Evolutionary conservation across 2,888 invertebrate genomes (phyloP), one percentile per base, ranked within the genome.

Genomic region (Erebia ligea): DNA sequence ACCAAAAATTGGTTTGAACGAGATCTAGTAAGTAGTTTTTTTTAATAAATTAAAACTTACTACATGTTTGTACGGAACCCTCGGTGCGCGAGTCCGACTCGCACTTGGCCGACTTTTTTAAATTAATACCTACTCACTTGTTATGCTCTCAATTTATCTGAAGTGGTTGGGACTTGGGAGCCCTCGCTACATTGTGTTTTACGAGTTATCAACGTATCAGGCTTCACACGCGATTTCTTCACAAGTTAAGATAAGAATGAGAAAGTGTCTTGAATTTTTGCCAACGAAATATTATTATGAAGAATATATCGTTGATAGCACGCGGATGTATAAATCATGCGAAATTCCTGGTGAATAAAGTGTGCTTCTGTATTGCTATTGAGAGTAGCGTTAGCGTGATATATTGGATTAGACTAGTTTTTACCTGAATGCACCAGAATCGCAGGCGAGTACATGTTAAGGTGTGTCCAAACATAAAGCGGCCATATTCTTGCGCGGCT

Each of bases 191-290:
- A 71, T 69, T 74, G 74, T 73, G 68, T 73, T 74, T 74, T 73
- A 74, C 70, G 68, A 68, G 74, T 73, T 50, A 64, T 66, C 68
- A 58, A 73, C 70, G 59, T 76, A 77, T 77, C 77, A 66, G 68
- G 69, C 70, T 75, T 77, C 74, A 77, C 77, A 77, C 70, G 74
- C 76, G 74, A 76, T 77, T 76, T 76, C 75, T 75, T 77, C 75
- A 72, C 71, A 77, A 73, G 72, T 73, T 73, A 70, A 75, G 76
- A 77, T 77, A 77, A 77, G 73, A 74, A 75, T 67, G 75, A 75
- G 68, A 65, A 67, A 70, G 72, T 50, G 61, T 69, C 70, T 73
- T 70, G 67, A 74, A 69, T 69, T 73, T 74, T 73, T 69, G 67
- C 70, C 70, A 73, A 67, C 66, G 59, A 71, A 74, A 73, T 74